phyloP scores from a whole-genome alignment of 2,888 invertebrate genomes.

The Chrysolina haemoptera region DNA sequence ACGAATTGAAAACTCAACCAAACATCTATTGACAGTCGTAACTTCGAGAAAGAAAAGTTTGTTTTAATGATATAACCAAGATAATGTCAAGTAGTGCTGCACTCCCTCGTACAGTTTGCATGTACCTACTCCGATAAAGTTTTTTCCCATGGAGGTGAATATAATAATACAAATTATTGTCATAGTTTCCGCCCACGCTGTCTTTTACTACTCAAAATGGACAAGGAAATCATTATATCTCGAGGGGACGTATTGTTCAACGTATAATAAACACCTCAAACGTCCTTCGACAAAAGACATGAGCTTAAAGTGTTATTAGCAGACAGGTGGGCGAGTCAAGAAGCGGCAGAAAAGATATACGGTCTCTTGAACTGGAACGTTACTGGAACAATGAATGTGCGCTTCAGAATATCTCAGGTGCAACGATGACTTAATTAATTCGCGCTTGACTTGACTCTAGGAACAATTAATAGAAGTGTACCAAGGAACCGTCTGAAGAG shows the following conservation, averaged over 20 bases:
- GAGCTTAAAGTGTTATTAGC: conserved; percentile 12
- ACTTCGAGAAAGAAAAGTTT: neutral
- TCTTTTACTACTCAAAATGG: neutral
- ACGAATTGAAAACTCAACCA: no score
- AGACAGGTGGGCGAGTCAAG: conserved; percentile 19
- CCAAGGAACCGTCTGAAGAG: no score
- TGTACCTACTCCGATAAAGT: neutral
- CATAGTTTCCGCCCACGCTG: conserved; percentile 23
- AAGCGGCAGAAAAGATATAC: neutral
- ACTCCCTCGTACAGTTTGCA: neutral
- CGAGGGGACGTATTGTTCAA: conserved; percentile 23
- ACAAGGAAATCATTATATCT: conserved; percentile 24
- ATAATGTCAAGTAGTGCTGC: no score
- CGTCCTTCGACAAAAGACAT: conserved; percentile 20
- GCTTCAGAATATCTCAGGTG: neutral
- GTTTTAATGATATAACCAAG: neutral
- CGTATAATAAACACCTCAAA: conserved; percentile 28
- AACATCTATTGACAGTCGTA: no score
- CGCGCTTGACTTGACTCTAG: no score
- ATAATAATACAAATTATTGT: conserved; percentile 24
- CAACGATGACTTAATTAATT: no score
- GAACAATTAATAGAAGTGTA: no score
- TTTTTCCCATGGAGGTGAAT: neutral
- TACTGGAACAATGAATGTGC: neutral
- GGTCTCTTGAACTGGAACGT: neutral